Percentiles rank a stretch among this genome's conserved stretches.
Conservation (phyloP, 2,888 invertebrate species). For the Epistrophe eligans region DNA sequence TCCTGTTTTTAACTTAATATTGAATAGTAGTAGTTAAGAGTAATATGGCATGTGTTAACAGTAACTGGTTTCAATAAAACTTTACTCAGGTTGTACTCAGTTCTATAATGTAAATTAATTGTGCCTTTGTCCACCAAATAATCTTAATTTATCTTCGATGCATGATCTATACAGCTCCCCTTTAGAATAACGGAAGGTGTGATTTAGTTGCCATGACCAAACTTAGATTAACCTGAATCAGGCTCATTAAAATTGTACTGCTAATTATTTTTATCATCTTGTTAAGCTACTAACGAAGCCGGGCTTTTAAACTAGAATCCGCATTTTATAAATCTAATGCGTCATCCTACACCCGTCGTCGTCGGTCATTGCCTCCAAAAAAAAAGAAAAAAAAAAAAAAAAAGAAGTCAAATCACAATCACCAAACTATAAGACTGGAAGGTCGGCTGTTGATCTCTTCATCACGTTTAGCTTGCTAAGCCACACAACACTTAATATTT, state of each 20-base stretch:
- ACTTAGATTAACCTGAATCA: not conserved
- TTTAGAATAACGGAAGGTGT: not conserved
- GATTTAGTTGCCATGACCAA: not conserved
- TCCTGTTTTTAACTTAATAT: no score
- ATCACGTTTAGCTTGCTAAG: slow-evolving; percentile 7
- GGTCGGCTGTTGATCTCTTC: slow-evolving; percentile 64
- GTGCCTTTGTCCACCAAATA: no score
- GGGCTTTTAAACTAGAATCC: not conserved
- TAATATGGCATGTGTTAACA: no score
- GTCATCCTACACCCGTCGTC: slow-evolving; percentile 8
- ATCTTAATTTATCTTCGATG: not conserved
- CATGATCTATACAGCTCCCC: not conserved
- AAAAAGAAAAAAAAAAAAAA: not conserved
- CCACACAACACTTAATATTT: slow-evolving; percentile 3
- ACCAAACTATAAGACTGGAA: slow-evolving; percentile 55
- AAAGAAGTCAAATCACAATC: not conserved
- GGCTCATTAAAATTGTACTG: not conserved
- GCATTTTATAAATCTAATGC: not conserved
- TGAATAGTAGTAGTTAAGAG: no score
- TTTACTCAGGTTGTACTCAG: no score
- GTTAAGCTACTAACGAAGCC: not conserved
- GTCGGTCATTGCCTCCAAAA: slow-evolving; percentile 31
- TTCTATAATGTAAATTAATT: no score
- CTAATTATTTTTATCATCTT: not conserved
- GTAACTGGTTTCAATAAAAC: no score